phyloP scores from a whole-genome alignment of 2,888 invertebrate genomes.

The Pasiphila rectangulata region DNA sequence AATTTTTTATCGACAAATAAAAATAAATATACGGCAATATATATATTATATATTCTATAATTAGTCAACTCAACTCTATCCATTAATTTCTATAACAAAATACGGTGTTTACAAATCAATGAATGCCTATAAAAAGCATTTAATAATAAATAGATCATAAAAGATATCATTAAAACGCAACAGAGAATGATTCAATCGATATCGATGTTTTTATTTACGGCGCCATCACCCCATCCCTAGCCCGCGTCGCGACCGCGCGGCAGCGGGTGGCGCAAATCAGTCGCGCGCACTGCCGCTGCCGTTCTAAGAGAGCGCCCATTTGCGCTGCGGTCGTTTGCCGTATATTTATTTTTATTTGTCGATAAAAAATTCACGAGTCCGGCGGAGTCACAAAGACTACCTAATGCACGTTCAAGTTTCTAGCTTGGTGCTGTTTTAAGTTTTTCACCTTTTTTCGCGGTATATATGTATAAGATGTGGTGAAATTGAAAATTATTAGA shows the following conservation, averaged over 20 bases:
- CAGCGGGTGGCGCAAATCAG: constrained; percentile 77
- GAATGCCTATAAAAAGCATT: too few species aligned
- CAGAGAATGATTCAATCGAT: constrained; percentile 12
- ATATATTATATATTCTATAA: too few species aligned
- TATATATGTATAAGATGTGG: background rate
- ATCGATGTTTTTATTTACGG: constrained; percentile 29
- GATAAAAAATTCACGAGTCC: constrained; percentile 49
- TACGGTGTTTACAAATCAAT: too few species aligned
- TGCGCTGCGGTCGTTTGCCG: constrained; percentile 54
- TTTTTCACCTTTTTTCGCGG: constrained; percentile 13
- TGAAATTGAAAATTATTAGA: background rate
- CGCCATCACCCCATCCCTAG: constrained; percentile 49
- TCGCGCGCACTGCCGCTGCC: constrained; percentile 80
- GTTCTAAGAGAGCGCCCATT: constrained; percentile 63
- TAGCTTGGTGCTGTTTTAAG: constrained; percentile 12
- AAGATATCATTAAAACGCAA: background rate
- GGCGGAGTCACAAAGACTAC: constrained; percentile 34
- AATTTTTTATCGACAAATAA: constrained; percentile 62
- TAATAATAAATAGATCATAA: background rate
- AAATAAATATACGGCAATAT: constrained; percentile 49
- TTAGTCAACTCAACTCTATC: too few species aligned
- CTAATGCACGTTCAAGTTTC: constrained; percentile 34
- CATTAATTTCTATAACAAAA: too few species aligned
- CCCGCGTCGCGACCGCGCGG: constrained; percentile 66
- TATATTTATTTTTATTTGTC: constrained; percentile 57